phyloP scores from a whole-genome alignment of 2,113 vertebrate genomes.

The Pipa parva region DNA sequence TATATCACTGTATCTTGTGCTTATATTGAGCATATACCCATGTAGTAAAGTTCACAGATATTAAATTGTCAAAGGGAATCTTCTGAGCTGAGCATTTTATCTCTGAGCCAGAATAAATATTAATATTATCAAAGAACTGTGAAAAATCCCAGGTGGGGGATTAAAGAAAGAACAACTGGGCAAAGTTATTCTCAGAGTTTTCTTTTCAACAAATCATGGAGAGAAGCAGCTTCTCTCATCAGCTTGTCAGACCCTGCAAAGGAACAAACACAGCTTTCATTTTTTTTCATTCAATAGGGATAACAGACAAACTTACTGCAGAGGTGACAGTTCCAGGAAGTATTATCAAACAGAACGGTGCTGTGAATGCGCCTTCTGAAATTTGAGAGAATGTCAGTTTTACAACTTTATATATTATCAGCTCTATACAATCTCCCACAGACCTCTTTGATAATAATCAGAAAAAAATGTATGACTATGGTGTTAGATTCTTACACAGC shows the following conservation, averaged over 20 bases:
- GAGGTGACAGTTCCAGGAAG: conserved; percentile 49
- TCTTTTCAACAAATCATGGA: conserved; percentile 62
- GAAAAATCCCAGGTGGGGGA: conserved; percentile 70
- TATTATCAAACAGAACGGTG: conserved; percentile 50
- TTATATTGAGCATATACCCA: too few species aligned
- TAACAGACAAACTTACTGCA: conserved; percentile 15
- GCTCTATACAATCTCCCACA: not conserved
- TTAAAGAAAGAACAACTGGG: conserved; percentile 68
- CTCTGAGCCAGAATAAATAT: conserved; percentile 69
- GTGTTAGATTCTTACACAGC: conserved; percentile 58
- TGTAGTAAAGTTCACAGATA: not conserved
- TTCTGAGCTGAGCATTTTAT: conserved; percentile 47
- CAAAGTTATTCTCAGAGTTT: conserved; percentile 51
- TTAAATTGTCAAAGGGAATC: conserved; percentile 18
- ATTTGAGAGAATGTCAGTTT: conserved; percentile 50
- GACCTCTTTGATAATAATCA: not conserved
- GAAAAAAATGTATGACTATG: conserved; percentile 54
- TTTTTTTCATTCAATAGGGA: conserved; percentile 38
- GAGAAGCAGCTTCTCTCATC: conserved; percentile 73
- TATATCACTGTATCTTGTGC: too few species aligned
- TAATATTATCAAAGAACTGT: conserved; percentile 75
- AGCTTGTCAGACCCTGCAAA: conserved; percentile 67
- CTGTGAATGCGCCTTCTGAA: conserved; percentile 46
- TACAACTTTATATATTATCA: conserved; percentile 34
- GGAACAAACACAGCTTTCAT: conserved; percentile 69